These are phyloP conservation scores for Phengaris alcon DNA, from an alignment of 2,888 invertebrate species.

Conservation along the genomic window DNA sequence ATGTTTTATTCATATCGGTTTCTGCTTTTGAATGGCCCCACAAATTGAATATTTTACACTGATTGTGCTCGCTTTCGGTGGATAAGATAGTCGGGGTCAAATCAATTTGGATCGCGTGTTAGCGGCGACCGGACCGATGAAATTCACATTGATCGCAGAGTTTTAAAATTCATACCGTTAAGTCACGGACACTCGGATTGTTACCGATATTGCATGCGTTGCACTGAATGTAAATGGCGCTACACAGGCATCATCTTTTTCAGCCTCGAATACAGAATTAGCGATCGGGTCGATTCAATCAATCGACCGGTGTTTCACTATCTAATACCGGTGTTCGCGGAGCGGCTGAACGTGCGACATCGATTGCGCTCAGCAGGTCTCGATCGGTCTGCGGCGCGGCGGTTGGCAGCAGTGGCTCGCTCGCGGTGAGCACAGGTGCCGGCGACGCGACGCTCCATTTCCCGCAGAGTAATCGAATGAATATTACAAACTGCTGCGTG, in stretches of 20 bases:
- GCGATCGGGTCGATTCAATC: constrained; percentile 51
- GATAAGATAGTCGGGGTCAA: constrained; percentile 20
- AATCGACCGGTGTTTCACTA: constrained; percentile 45
- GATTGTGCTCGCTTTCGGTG: constrained; percentile 7
- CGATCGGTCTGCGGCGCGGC: constrained; percentile 26
- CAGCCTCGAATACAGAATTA: constrained; percentile 51
- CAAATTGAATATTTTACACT: constrained; percentile 20
- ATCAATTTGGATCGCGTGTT: constrained; percentile 23
- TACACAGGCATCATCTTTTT: constrained; percentile 47
- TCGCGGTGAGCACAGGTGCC: constrained; percentile 59
- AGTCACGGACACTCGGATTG: constrained; percentile 55
- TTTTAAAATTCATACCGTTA: constrained; percentile 65
- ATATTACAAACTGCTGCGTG: constrained; percentile 74
- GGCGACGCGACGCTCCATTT: constrained; percentile 69
- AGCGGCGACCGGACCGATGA: constrained; percentile 47
- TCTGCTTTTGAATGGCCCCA: constrained; percentile 12
- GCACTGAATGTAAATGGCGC: constrained; percentile 62
- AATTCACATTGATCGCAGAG: constrained; percentile 52
- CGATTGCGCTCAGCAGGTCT: constrained; percentile 52
- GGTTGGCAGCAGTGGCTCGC: constrained; percentile 37
- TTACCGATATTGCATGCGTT: constrained; percentile 61
- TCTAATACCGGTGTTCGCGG: constrained; percentile 59
- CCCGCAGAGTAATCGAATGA: constrained; percentile 74
- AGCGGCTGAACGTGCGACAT: constrained; percentile 56
- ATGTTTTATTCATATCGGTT: constrained; percentile 12